These are phyloP conservation scores for Ictalurus furcatus DNA, from an alignment of 2,113 vertebrate genomes.

Conservation along the genomic window DNA sequence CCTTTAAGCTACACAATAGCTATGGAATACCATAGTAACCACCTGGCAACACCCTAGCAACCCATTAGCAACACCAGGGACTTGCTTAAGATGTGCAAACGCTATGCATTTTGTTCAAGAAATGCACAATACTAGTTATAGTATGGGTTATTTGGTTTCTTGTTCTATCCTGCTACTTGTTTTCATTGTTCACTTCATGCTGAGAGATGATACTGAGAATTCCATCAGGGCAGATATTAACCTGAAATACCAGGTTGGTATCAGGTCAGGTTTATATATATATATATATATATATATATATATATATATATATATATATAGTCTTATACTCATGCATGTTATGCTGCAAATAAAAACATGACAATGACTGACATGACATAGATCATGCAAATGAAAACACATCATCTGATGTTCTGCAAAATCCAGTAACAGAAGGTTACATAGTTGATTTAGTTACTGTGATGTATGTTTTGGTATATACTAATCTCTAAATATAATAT, in stretches of 20 bases:
- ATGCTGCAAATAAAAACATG: not conserved
- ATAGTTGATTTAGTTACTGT: not conserved
- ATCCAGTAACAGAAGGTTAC: not conserved
- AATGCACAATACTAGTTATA: not conserved
- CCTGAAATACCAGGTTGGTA: not conserved
- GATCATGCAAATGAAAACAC: not conserved
- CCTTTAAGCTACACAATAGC: not conserved
- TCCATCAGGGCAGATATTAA: not conserved
- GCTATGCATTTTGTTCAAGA: not conserved
- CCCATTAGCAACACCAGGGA: not conserved
- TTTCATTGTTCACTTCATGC: not conserved
- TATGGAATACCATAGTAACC: not conserved
- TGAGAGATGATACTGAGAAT: not conserved
- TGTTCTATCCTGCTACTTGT: not conserved
- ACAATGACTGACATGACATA: too few relatives aligned
- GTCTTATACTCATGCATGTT: not conserved
- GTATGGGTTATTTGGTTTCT: not conserved
- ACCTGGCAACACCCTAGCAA: too few relatives aligned
- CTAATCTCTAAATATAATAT: not conserved
- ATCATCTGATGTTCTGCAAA: not conserved
- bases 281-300: too few relatives aligned
- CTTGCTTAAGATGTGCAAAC: not conserved
- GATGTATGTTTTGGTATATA: not conserved
- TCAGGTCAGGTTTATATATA: not conserved
- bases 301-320: too few relatives aligned